Conservation (phyloP, 2,797 vertebrate genomes). For the Mareca penelope region DNA sequence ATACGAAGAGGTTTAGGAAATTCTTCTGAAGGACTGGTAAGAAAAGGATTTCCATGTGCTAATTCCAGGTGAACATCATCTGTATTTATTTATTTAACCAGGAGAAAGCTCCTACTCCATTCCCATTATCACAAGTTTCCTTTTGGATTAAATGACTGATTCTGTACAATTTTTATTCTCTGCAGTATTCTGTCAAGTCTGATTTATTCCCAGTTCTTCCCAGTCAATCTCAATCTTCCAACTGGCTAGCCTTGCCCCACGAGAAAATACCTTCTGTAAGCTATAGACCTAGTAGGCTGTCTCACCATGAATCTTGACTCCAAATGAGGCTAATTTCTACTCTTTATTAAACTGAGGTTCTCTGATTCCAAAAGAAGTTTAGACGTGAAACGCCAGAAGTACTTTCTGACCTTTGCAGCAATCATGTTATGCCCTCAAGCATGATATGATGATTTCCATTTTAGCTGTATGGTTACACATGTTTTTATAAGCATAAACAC, state of each 20-base stretch:
- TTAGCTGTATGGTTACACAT: slow-evolving; percentile 6
- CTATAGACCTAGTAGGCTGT: not conserved
- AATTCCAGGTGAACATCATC: not conserved
- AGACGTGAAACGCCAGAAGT: slow-evolving; percentile 10
- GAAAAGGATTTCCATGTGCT: not conserved
- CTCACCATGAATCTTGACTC: not conserved
- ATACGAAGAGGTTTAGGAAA: not conserved
- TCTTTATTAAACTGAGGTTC: slow-evolving; percentile 13
- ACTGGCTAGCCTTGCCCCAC: not conserved
- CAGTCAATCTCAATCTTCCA: not conserved
- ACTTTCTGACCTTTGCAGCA: slow-evolving; percentile 48
- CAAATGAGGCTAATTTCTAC: not conserved
- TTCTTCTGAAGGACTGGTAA: not conserved
- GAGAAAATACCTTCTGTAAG: not conserved
- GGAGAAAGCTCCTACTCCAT: not conserved
- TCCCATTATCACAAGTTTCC: not conserved
- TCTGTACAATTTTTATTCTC: not conserved
- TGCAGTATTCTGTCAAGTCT: not conserved
- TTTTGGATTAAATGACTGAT: not conserved
- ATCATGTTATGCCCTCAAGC: slow-evolving; percentile 30
- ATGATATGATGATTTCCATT: slow-evolving; percentile 33
- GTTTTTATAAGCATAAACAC: slow-evolving; percentile 29
- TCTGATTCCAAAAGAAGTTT: slow-evolving; percentile 6
- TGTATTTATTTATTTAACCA: not conserved
- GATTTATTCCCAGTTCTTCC: not conserved